Base-by-base conservation (phyloP, 2,888 invertebrate genomes). In the Apocheima hispidaria region DNA sequence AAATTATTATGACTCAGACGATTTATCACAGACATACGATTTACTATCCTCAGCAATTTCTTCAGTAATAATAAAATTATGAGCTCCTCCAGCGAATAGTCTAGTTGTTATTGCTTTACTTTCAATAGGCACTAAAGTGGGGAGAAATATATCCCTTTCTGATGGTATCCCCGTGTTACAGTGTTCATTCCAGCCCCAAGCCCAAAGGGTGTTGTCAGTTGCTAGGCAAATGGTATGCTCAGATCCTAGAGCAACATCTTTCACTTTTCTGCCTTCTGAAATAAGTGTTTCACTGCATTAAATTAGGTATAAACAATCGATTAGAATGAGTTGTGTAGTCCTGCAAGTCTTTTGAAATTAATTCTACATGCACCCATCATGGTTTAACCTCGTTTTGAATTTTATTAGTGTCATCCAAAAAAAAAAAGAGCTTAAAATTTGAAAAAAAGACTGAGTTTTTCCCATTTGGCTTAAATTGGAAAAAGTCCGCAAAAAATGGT, bases 161-260 rank as follows among this genome's bases (percentile, higher is more conserved):
- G 94, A 72, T 41, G 67, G 67, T 35, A 79, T 95, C 54, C 97
- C 97, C 75, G 97, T 97, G 81, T 96, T 97, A 36, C 96, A 96
- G 87, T 97, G 97, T 78, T 98, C 97, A 86, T 98, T 97, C 97
- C 97, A 98, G 0, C 97, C 97, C 97, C 97, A 98, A 18, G 96
- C 94, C 78, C 94, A 95, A 5, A 97, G 81, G 49, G 93, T 92
- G 30, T 95, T 95, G 59, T 94, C 94, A 64, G 92, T 94, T 72
- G 94, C 93, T 66, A 96, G 84, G 64, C 96, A 95, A 68, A 97
- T 81, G 43, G 95, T 96, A 78, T 97, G 97, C 75, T 97, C 97
- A 0, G 97, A 96, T 1, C 97, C 97, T 70, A 96, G 85, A 67
- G 94, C 94, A 60, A 96, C 79, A 79, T 95, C 94, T 68, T 84